phyloP scores from a whole-genome alignment of 2,113 vertebrate genomes.

The Siniperca knerii region DNA sequence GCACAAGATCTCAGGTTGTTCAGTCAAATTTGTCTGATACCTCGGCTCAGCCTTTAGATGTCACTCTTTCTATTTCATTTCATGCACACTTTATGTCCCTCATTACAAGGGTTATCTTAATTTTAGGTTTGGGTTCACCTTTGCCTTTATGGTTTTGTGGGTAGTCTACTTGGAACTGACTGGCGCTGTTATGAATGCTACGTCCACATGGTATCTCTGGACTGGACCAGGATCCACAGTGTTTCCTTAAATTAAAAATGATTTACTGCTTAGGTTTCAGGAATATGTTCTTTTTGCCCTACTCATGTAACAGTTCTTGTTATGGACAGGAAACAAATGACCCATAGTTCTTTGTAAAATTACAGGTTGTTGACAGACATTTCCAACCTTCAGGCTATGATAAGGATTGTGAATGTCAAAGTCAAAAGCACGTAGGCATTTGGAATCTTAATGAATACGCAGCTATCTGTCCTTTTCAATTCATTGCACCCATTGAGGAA shows the following conservation, averaged over 20 bases:
- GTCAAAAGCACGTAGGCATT: constrained; percentile 36
- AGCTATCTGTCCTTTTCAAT: constrained; percentile 45
- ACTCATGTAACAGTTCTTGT: background rate
- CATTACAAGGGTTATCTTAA: background rate
- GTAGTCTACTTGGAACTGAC: background rate
- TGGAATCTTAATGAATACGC: constrained; percentile 47
- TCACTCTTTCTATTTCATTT: constrained; percentile 52
- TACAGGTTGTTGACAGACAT: constrained; percentile 61
- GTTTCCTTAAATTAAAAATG: constrained; percentile 19
- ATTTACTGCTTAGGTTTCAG: constrained; percentile 22
- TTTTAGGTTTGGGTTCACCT: constrained; percentile 39
- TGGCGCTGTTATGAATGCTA: background rate
- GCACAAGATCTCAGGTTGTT: background rate
- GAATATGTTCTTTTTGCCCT: constrained; percentile 14
- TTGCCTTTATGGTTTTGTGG: constrained; percentile 4
- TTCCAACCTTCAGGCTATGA: constrained; percentile 46
- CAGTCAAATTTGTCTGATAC: background rate
- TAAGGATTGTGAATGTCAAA: constrained; percentile 48
- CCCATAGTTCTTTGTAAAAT: constrained; percentile 40
- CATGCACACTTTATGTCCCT: background rate
- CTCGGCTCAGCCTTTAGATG: constrained; percentile 51
- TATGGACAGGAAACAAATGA: constrained; percentile 25
- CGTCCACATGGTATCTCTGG: constrained; percentile 8
- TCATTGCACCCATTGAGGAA: constrained; percentile 44
- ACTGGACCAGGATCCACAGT: background rate